Percentiles rank a stretch among this genome's conserved stretches.
These are phyloP conservation scores for Cotesia chilonis DNA, from an alignment of 1,140 invertebrate genomes.

Conservation along the genomic window DNA sequence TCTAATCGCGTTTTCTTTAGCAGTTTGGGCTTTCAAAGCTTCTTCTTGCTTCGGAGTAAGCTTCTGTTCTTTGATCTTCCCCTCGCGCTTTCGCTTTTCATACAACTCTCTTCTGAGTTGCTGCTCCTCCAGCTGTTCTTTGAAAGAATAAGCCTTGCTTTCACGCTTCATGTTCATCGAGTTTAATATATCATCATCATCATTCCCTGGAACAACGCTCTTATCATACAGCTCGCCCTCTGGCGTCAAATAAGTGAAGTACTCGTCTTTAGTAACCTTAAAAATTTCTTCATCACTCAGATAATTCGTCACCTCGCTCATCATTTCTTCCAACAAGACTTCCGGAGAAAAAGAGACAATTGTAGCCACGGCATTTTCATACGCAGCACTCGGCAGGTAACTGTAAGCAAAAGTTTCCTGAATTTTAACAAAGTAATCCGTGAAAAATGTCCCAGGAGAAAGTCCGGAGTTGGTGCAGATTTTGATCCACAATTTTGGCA, in stretches of 20 bases:
- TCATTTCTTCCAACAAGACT: constrained; percentile 69
- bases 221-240: constrained; percentile 93
- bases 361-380: constrained; percentile 74
- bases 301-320: constrained; percentile 68
- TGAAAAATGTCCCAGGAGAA: constrained; percentile 68
- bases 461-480: constrained; percentile 69
- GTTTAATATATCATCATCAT: constrained; percentile 70
- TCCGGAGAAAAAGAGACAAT: constrained; percentile 73
- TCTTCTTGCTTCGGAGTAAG: constrained; percentile 94
- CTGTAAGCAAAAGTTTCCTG: constrained; percentile 70
- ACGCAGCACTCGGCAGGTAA: constrained; percentile 66
- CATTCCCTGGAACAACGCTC: constrained; percentile 80
- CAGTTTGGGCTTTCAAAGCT: constrained; percentile 83
- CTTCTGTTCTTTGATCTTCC: constrained; percentile 79
- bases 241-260: constrained; percentile 87
- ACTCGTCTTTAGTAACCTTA: constrained; percentile 85
- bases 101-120: constrained; percentile 91
- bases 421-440: constrained; percentile 67
- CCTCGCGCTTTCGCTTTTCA: constrained; percentile 84
- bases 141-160: constrained; percentile 96
- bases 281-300: constrained; percentile 75
- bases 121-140: constrained; percentile 95
- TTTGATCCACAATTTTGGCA: constrained; percentile 71
- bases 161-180: constrained; percentile 93
- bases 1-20: constrained; percentile 84